Percentiles rank a stretch among this genome's conserved stretches.
phyloP scores from a whole-genome alignment of 2,113 vertebrate species.

The Alosa alosa region DNA sequence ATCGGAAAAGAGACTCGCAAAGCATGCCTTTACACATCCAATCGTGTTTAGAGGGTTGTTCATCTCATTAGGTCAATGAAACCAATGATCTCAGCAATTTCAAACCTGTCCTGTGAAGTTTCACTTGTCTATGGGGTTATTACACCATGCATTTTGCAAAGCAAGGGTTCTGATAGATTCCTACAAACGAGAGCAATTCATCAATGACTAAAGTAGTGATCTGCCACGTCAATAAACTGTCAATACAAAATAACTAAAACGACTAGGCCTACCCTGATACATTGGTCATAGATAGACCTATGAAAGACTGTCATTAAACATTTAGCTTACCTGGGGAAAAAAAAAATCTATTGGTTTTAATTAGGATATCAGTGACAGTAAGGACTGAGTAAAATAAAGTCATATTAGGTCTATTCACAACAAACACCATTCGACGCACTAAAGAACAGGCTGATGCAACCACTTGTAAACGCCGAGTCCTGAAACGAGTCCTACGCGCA shows the following conservation, averaged over 20 bases:
- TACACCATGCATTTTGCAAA: not conserved
- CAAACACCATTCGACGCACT: not conserved
- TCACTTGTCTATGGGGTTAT: not conserved
- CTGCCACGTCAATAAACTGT: not conserved
- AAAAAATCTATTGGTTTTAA: no score
- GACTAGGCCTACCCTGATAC: no score
- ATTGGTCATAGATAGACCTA: no score
- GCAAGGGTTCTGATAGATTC: not conserved
- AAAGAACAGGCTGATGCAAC: not conserved
- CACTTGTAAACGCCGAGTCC: not conserved
- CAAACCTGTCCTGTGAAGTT: not conserved
- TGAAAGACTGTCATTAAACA: no score
- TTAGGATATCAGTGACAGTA: no score
- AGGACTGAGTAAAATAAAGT: no score
- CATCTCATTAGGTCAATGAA: constrained; percentile 19
- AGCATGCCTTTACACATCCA: not conserved
- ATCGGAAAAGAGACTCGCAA: not conserved
- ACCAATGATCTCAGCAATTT: constrained; percentile 2
- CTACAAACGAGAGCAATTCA: not conserved
- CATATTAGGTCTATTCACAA: no score
- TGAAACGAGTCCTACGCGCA: not conserved
- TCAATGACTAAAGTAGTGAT: not conserved
- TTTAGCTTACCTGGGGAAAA: no score
- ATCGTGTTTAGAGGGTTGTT: not conserved
- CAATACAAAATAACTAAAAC: not conserved